Percentiles rank a stretch among this genome's conserved stretches.
Evolutionary conservation across 2,888 invertebrate species (phyloP).

Genomic region (Dicyrtomina minuta): DNA sequence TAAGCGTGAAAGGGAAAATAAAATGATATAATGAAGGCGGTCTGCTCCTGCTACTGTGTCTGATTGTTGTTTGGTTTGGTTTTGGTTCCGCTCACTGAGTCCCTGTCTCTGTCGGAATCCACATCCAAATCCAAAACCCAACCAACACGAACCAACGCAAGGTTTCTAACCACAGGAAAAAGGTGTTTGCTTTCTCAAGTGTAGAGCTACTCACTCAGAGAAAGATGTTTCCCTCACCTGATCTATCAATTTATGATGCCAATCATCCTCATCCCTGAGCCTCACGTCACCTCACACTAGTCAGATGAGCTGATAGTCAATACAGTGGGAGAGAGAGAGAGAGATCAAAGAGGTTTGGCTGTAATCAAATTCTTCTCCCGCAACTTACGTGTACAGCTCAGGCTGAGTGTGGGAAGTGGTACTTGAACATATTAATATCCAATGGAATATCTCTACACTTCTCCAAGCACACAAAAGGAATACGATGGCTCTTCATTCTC

Average conservation of each 20-base stretch:
- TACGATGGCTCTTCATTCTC: slow-evolving; percentile 40
- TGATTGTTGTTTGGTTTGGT: neutral
- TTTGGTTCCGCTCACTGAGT: neutral
- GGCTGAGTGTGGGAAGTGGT: slow-evolving; percentile 21
- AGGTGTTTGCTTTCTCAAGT: slow-evolving; percentile 29
- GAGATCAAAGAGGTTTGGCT: slow-evolving; percentile 38
- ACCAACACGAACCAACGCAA: too few relatives aligned
- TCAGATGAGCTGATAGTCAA: slow-evolving; percentile 39
- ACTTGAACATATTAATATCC: slow-evolving; percentile 35
- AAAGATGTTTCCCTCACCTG: slow-evolving; percentile 40
- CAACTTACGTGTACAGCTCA: neutral
- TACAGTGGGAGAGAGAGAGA: slow-evolving; percentile 10
- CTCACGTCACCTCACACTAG: slow-evolving; percentile 14
- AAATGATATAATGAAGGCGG: neutral
- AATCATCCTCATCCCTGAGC: slow-evolving; percentile 38
- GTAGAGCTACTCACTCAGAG: slow-evolving; percentile 19
- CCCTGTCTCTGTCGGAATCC: too few relatives aligned
- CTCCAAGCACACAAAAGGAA: slow-evolving; percentile 29
- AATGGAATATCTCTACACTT: slow-evolving; percentile 33
- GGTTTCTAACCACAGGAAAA: neutral
- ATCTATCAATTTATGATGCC: slow-evolving; percentile 43
- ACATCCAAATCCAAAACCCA: too few relatives aligned
- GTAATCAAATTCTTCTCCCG: slow-evolving; percentile 25
- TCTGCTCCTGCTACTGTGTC: too few relatives aligned
- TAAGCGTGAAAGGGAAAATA: slow-evolving; percentile 3